Evolutionary conservation across 2,888 invertebrate genomes (phyloP).

Genomic region (Zaprionus lineosus): DNA sequence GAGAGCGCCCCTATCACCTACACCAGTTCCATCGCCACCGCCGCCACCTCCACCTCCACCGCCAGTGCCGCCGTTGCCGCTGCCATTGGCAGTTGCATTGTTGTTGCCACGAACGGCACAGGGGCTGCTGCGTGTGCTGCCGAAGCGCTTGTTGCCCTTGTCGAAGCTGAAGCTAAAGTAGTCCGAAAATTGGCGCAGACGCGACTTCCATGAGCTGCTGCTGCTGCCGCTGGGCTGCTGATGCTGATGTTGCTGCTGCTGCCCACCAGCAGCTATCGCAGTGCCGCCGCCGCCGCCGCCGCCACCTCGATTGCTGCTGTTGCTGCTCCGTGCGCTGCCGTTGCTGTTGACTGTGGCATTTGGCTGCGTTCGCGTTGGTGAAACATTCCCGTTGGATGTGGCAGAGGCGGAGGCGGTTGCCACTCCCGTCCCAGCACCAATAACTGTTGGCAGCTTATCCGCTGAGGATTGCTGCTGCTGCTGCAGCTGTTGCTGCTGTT

Average conservation of each 20-base stretch:
- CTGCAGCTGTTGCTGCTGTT: slow-evolving; percentile 26
- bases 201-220: slow-evolving; percentile 80
- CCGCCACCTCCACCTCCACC: neutral
- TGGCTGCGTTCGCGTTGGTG: slow-evolving; percentile 58
- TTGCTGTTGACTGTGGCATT: slow-evolving; percentile 46
- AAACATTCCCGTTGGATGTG: slow-evolving; percentile 75
- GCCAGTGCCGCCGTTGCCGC: neutral
- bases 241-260: slow-evolving; percentile 28
- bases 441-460: slow-evolving; percentile 22
- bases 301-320: slow-evolving; percentile 49
- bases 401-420: slow-evolving; percentile 31
- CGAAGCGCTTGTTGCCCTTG: slow-evolving; percentile 81
- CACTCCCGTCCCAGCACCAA: slow-evolving; percentile 8
- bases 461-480: slow-evolving; percentile 27
- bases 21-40: neutral
- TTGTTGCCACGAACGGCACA: slow-evolving; percentile 77
- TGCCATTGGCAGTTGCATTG: slow-evolving; percentile 29
- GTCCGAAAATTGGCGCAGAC: slow-evolving; percentile 82
- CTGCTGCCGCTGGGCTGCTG: slow-evolving; percentile 36
- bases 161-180: slow-evolving; percentile 83
- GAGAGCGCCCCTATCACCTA: neutral
- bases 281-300: slow-evolving; percentile 65
- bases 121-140: slow-evolving; percentile 81
- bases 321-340: slow-evolving; percentile 47
- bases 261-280: slow-evolving; percentile 73